A percentile compares a stretch with the other conserved stretches of the same genome.
These are phyloP conservation scores for Hestina assimilis DNA, from an alignment of 1,140 invertebrate species.

Conservation along the genomic window DNA sequence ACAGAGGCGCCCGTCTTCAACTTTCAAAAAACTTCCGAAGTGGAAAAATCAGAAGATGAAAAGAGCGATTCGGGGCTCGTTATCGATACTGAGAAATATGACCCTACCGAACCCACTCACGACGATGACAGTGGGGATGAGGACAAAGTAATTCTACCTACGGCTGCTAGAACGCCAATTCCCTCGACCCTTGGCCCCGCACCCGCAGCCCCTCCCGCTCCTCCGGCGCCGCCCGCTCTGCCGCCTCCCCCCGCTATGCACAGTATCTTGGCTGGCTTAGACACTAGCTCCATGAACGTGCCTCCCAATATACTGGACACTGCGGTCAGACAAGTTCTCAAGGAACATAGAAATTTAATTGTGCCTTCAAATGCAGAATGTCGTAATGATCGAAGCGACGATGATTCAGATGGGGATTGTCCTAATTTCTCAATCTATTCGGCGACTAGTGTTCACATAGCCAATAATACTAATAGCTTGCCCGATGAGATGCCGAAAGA, in stretches of 20 bases:
- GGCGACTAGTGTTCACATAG: slow-evolving; percentile 86
- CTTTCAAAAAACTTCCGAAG: slow-evolving; percentile 63
- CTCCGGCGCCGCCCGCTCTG: slow-evolving; percentile 9
- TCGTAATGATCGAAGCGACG: slow-evolving; percentile 55
- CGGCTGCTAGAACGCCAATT: slow-evolving; percentile 9
- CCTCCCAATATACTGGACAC: slow-evolving; percentile 53
- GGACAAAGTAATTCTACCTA: slow-evolving; percentile 20
- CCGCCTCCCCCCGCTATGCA: slow-evolving; percentile 25
- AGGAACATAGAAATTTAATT: slow-evolving; percentile 56
- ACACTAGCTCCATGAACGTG: slow-evolving; percentile 43
- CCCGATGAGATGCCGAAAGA: slow-evolving; percentile 25
- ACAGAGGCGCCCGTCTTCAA: slow-evolving; percentile 80
- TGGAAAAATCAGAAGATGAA: slow-evolving; percentile 77
- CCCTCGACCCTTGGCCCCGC: slow-evolving; percentile 7
- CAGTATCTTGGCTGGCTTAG: slow-evolving; percentile 41
- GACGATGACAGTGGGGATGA: slow-evolving; percentile 70
- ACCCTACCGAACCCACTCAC: slow-evolving; percentile 83
- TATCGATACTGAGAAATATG: slow-evolving; percentile 82
- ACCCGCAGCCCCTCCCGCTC: background rate
- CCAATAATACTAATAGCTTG: slow-evolving; percentile 71
- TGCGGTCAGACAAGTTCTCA: slow-evolving; percentile 62
- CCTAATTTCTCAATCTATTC: slow-evolving; percentile 92
- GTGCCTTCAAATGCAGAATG: slow-evolving; percentile 27
- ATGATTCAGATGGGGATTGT: slow-evolving; percentile 84
- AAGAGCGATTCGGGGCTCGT: slow-evolving; percentile 82